A percentile compares a stretch with the other conserved stretches of the same genome.
Evolutionary conservation across 2,888 invertebrate species (phyloP).

Genomic region (Lycocerus yunnanus): DNA sequence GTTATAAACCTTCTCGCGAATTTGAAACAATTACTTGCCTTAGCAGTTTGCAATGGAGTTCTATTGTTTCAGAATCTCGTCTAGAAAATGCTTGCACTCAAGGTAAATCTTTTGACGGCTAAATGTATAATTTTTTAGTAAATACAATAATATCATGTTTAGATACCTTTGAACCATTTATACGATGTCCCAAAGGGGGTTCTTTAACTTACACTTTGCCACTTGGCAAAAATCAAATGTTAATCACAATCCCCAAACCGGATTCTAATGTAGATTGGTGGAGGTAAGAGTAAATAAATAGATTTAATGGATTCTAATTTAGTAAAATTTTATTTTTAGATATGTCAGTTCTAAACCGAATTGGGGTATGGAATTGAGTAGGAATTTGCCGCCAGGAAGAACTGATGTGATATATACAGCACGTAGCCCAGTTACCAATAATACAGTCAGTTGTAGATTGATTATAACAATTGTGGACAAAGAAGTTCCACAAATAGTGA

Average conservation of each 20-base stretch:
- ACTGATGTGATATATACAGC: slow-evolving; percentile 66
- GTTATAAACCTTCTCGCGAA: slow-evolving; percentile 50
- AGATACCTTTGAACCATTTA: slow-evolving; percentile 60
- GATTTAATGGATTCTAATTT: slow-evolving; percentile 1
- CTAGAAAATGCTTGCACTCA: slow-evolving; percentile 41
- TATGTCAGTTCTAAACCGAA: slow-evolving; percentile 64
- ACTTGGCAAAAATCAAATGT: slow-evolving; percentile 55
- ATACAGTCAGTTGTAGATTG: slow-evolving; percentile 63
- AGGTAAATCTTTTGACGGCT: slow-evolving; percentile 35
- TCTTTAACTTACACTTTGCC: slow-evolving; percentile 63
- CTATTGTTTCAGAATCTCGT: slow-evolving; percentile 33
- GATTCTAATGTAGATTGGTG: slow-evolving; percentile 70
- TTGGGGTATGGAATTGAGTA: slow-evolving; percentile 66
- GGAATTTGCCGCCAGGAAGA: slow-evolving; percentile 62
- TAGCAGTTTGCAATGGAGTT: slow-evolving; percentile 44
- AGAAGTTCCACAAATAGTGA: slow-evolving; percentile 61
- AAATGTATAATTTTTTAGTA: not conserved
- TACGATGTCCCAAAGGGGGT: slow-evolving; percentile 63
- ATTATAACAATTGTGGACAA: slow-evolving; percentile 63
- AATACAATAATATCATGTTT: not conserved
- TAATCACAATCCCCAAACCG: slow-evolving; percentile 60
- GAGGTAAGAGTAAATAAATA: slow-evolving; percentile 50
- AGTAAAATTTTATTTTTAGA: slow-evolving; percentile 49
- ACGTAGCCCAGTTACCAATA: slow-evolving; percentile 60
- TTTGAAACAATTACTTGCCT: slow-evolving; percentile 42